Conservation (phyloP, 2,888 invertebrate genomes). For the Apodemia duryi region DNA sequence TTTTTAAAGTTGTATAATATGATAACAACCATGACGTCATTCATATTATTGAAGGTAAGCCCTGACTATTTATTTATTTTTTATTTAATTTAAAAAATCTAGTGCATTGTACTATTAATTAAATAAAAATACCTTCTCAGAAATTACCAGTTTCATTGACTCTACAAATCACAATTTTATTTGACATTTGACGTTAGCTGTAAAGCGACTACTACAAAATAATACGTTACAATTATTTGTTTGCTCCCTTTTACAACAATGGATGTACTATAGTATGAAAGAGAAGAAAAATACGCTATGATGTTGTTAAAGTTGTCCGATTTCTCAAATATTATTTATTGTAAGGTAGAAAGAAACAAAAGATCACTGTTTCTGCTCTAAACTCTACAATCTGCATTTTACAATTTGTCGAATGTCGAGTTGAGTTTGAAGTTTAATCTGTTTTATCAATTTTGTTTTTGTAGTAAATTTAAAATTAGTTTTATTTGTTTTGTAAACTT, state of each 20-base stretch:
- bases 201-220: constrained; percentile 25
- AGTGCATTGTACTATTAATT: background rate
- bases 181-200: constrained; percentile 61
- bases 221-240: constrained; percentile 22
- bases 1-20: constrained; percentile 69
- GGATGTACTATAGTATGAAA: constrained; percentile 24
- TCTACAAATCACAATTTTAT: constrained; percentile 19
- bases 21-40: constrained; percentile 80
- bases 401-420: background rate
- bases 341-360: constrained; percentile 63
- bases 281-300: constrained; percentile 30
- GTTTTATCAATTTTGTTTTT: constrained; percentile 12
- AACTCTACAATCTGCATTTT: background rate
- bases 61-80: background rate
- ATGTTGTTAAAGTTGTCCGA: constrained; percentile 31
- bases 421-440: constrained; percentile 5
- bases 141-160: constrained; percentile 13
- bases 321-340: constrained; percentile 36
- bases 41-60: constrained; percentile 76
- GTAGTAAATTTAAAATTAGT: constrained; percentile 19
- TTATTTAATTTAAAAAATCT: background rate
- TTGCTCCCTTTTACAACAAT: constrained; percentile 45
- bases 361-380: constrained; percentile 12
- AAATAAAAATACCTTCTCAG: background rate
- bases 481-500: background rate